A percentile compares a stretch with the other conserved stretches of the same genome.
Evolutionary conservation across 2,113 vertebrate species (phyloP).

Genomic region (Neotragus moschatus): DNA sequence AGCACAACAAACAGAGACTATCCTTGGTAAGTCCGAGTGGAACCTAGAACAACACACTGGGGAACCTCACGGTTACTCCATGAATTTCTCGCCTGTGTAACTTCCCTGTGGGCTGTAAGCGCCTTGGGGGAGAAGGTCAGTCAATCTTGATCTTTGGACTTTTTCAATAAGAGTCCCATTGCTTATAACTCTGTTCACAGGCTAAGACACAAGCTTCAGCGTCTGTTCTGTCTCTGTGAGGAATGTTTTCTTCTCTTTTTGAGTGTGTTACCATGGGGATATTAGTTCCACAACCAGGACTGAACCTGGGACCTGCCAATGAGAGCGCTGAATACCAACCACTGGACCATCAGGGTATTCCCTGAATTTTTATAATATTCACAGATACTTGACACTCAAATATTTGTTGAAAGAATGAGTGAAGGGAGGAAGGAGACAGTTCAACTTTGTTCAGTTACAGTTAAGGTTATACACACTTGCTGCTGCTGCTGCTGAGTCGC

Average conservation of each 20-base stretch:
- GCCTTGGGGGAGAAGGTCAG: neutral
- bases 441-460: neutral
- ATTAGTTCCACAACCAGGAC: neutral
- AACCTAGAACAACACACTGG: fast-evolving
- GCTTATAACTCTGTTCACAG: neutral
- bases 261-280: neutral
- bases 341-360: neutral
- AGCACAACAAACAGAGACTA: neutral
- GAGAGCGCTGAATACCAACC: neutral
- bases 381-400: neutral
- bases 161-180: neutral
- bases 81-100: fast-evolving
- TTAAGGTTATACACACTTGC: too few species aligned
- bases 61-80: fast-evolving
- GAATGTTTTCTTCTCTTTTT: neutral
- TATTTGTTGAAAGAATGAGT: neutral
- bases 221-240: neutral
- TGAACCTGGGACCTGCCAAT: neutral
- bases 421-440: neutral
- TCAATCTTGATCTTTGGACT: neutral
- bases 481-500: too few species aligned
- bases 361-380: neutral
- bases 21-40: neutral
- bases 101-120: neutral
- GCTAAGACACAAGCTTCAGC: neutral